A percentile compares a stretch with the other conserved stretches of the same genome.
Conservation (phyloP, 64 coral and sea anemone species). For the Porites lutea region DNA sequence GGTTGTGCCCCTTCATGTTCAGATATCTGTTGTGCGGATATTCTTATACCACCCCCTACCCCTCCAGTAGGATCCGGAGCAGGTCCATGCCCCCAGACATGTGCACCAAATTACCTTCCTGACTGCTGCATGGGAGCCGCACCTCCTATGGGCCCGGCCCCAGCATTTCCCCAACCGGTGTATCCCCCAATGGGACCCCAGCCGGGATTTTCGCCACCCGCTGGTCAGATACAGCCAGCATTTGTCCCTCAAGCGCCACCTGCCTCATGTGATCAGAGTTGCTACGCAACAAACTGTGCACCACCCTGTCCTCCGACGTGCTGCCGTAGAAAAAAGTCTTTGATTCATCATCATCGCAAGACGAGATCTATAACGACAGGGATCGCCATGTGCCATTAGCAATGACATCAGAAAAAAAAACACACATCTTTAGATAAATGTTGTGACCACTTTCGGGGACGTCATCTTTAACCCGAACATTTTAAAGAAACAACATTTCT, state of each 20-base stretch:
- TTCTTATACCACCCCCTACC: conserved; percentile 58
- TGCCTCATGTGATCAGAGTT: conserved; percentile 28
- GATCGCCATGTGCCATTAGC: conserved; percentile 5
- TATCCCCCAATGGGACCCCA: conserved; percentile 66
- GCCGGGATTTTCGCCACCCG: conserved; percentile 14
- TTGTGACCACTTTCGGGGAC: too few species aligned
- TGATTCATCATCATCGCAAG: conserved; percentile 40
- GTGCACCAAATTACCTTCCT: conserved; percentile 78
- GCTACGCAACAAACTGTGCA: conserved; percentile 43
- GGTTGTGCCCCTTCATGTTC: conserved; percentile 77
- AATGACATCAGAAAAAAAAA: too few species aligned
- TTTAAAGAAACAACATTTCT: too few species aligned
- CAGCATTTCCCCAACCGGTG: conserved; percentile 56
- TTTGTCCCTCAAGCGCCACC: conserved; percentile 37
- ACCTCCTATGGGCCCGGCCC: conserved; percentile 32
- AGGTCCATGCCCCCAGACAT: conserved; percentile 69
- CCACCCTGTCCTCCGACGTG: conserved; percentile 61
- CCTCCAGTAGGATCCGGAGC: conserved; percentile 47
- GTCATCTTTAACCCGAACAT: too few species aligned
- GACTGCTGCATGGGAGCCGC: conserved; percentile 65
- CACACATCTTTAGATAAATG: too few species aligned
- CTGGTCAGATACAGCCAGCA: conserved; percentile 21
- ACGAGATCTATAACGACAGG: conserved; percentile 13
- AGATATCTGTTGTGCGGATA: conserved; percentile 60
- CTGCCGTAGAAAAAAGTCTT: conserved; percentile 59